Evolutionary conservation across 2,797 vertebrate species (phyloP).

Genomic region (Poliocrania exsul): DNA sequence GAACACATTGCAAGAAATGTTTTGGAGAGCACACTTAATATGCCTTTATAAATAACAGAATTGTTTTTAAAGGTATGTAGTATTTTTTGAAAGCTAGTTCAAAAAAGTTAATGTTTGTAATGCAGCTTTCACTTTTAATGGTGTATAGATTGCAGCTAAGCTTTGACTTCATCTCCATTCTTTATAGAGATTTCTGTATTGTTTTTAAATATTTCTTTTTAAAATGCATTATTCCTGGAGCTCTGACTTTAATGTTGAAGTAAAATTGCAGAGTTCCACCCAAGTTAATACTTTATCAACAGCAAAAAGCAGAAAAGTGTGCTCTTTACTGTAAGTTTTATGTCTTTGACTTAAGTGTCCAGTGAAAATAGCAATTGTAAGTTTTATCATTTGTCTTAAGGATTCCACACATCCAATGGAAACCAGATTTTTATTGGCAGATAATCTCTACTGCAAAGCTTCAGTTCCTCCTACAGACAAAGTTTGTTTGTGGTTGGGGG

Average conservation of each 20-base stretch:
- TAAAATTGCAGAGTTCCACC: not conserved
- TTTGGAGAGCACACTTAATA: slow-evolving; percentile 62
- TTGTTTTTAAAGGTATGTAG: slow-evolving; percentile 64
- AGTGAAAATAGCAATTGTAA: slow-evolving; percentile 26
- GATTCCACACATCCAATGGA: slow-evolving; percentile 91
- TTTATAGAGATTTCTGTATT: not conserved
- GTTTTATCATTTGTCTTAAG: slow-evolving; percentile 75
- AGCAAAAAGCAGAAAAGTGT: slow-evolving; percentile 18
- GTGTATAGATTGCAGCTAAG: not conserved
- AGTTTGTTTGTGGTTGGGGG: slow-evolving; percentile 98
- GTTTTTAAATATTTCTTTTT: not conserved
- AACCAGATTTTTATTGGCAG: slow-evolving; percentile 94
- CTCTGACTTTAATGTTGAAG: not conserved
- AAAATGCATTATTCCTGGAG: not conserved
- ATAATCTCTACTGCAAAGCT: slow-evolving; percentile 97
- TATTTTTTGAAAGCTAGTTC: slow-evolving; percentile 42
- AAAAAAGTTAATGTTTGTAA: not conserved
- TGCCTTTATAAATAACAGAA: slow-evolving; percentile 65
- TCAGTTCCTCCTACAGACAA: slow-evolving; percentile 94
- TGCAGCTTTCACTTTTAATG: not conserved
- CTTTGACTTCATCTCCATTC: slow-evolving; percentile 1
- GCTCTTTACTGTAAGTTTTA: slow-evolving; percentile 29
- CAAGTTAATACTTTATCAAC: not conserved
- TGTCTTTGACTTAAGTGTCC: not conserved
- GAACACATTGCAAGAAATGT: slow-evolving; percentile 58